Evolutionary conservation across 2,113 vertebrate genomes (phyloP).

Genomic region (Myrmophylax atrothorax): DNA sequence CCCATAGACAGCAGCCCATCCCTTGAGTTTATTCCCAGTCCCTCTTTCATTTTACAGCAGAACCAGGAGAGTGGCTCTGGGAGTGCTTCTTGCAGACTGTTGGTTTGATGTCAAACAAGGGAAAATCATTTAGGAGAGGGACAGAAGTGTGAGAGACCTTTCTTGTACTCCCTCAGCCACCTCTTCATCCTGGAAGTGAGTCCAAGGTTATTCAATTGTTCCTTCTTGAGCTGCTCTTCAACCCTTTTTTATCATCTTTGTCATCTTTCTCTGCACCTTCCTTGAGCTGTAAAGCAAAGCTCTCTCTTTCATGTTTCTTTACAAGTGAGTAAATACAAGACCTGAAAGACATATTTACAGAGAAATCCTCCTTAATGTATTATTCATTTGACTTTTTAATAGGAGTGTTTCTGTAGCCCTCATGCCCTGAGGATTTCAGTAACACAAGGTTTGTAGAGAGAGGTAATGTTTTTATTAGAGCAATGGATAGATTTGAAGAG

Average conservation of each 20-base stretch:
- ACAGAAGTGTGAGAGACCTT: not conserved
- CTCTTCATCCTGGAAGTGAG: not conserved
- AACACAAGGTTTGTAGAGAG: not conserved
- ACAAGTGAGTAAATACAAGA: constrained; percentile 17
- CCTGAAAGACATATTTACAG: constrained; percentile 48
- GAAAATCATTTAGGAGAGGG: not conserved
- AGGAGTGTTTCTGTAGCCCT: not conserved
- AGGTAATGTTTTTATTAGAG: not conserved
- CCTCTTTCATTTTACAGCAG: not conserved
- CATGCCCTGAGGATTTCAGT: not conserved
- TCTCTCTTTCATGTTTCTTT: constrained; percentile 4
- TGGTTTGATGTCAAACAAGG: not conserved
- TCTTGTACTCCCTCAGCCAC: not conserved
- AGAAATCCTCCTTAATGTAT: constrained; percentile 45
- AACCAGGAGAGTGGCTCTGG: not conserved
- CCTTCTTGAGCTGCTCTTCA: not conserved
- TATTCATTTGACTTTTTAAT: constrained; percentile 54
- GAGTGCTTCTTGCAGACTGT: not conserved
- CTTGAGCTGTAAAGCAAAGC: constrained; percentile 1
- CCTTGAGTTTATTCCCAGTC: not conserved
- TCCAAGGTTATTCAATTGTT: not conserved
- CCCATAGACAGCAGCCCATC: not conserved
- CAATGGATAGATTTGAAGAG: not conserved
- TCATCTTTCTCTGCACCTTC: not conserved
- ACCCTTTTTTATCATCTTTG: not conserved